Evolutionary conservation across 2,888 invertebrate genomes (phyloP), one percentile per base, ranked within the genome.

Genomic region (Trimorus sp.): DNA sequence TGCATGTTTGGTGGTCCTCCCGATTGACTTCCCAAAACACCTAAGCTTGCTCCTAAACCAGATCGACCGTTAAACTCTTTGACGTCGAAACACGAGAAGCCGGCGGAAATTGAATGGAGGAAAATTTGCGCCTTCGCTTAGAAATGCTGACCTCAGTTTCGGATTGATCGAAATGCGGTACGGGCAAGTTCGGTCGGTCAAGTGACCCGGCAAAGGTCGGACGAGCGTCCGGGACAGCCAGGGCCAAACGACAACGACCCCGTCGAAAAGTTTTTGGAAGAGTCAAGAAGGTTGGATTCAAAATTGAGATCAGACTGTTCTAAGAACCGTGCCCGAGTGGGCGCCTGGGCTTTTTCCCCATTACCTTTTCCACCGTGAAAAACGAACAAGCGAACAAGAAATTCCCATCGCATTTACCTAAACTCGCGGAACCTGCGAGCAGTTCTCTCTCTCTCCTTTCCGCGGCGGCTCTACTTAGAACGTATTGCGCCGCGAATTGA

Each of bases 401-500:
- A 54, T 38, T 38, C 38, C 48, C 38, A 58, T 15, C 40, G 42
- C 37, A 2, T 66, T 60, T 80, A 91, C 91, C 91, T 89, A 92
- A 86, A 89, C 91, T 91, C 38, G 82, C 79, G 83, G 91, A 91
- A 82, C 91, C 92, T 65, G 93, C 92, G 69, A 97, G 93, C 69
- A 96, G 92, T 48, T 97, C 97, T 59, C 97, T 93, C 89, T 98
- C 97, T 84, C 98, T 94, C 86, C 97, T 94, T 90, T 98, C 98
- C 14, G 98, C 98, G 7, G 98, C 98, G 8, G 98, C 98, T 86
- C 97, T 93, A 74, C 97, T 97, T 45, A 98, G 93, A 54, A 98
- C 97, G 92, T 98, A 98, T 90, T 98, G 98, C 38, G 98, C 98
- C 51, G 98, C 98, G 89, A 98, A 98, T 92, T 98, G 98, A 93